Percentiles rank a stretch among this genome's conserved stretches.
Evolutionary conservation across 2,888 invertebrate genomes (phyloP).

Genomic region (Sphecodes monilicornis): DNA sequence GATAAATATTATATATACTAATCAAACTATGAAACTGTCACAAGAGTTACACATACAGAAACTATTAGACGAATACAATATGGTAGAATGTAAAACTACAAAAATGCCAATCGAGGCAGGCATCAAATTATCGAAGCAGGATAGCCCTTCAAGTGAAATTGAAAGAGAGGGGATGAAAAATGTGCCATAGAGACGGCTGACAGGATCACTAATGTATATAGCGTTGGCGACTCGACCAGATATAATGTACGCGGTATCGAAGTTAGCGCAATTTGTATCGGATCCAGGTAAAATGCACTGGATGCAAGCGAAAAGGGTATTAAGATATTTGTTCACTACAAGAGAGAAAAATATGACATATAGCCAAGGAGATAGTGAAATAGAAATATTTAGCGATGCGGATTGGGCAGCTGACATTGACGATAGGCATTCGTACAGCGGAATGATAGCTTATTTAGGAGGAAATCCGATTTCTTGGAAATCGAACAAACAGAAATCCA

Average conservation of each 20-base stretch:
- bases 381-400: too few species aligned
- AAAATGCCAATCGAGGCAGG: not conserved
- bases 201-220: slow-evolving; percentile 32
- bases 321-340: not conserved
- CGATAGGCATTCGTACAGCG: too few species aligned
- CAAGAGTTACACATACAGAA: slow-evolving; percentile 1
- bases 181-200: slow-evolving; percentile 5
- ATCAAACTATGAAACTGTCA: not conserved
- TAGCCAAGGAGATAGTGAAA: too few species aligned
- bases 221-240: slow-evolving; percentile 24
- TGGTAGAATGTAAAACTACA: not conserved
- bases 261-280: slow-evolving; percentile 19
- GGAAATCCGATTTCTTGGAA: too few species aligned
- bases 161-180: not conserved
- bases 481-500: too few species aligned
- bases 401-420: too few species aligned
- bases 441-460: too few species aligned
- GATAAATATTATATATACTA: not conserved
- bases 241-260: slow-evolving; percentile 14
- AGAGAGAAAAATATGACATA: too few species aligned
- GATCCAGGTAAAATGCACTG: not conserved
- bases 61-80: slow-evolving; percentile 3
- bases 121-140: not conserved
- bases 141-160: not conserved
- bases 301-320: not conserved